Percentiles rank a stretch among this genome's conserved stretches.
phyloP scores from a whole-genome alignment of 2,888 invertebrate genomes.

The Folsomia candida region DNA sequence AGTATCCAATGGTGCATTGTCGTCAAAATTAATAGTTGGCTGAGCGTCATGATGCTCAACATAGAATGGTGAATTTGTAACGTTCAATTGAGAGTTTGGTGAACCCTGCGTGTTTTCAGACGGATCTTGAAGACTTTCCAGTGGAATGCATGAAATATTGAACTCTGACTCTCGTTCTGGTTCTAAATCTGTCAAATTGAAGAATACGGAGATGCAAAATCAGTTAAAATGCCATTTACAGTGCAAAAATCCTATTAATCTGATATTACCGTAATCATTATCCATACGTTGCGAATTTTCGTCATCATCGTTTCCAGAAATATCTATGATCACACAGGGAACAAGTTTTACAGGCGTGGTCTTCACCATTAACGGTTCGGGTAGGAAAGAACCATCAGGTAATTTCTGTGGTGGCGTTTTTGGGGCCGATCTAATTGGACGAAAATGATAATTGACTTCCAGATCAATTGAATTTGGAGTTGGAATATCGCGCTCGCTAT shows the following conservation, averaged over 20 bases:
- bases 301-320: neutral
- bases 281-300: no score
- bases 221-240: no score
- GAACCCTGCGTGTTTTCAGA: neutral
- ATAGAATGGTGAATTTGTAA: neutral
- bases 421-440: conserved; percentile 45
- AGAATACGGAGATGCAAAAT: no score
- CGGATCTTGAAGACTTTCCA: neutral
- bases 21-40: neutral
- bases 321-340: neutral
- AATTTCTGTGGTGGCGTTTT: conserved; percentile 46
- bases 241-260: no score
- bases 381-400: conserved; percentile 42
- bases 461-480: conserved; percentile 44
- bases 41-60: neutral
- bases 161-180: neutral
- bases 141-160: neutral
- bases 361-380: conserved; percentile 38
- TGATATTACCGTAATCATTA: no score
- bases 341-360: conserved; percentile 31
- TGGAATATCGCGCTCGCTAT: neutral
- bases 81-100: no score
- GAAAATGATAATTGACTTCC: conserved; percentile 45
- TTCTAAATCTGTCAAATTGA: neutral
- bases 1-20: neutral